Conservation (phyloP, 2,888 invertebrate genomes). For the Augochlorella aurata region DNA sequence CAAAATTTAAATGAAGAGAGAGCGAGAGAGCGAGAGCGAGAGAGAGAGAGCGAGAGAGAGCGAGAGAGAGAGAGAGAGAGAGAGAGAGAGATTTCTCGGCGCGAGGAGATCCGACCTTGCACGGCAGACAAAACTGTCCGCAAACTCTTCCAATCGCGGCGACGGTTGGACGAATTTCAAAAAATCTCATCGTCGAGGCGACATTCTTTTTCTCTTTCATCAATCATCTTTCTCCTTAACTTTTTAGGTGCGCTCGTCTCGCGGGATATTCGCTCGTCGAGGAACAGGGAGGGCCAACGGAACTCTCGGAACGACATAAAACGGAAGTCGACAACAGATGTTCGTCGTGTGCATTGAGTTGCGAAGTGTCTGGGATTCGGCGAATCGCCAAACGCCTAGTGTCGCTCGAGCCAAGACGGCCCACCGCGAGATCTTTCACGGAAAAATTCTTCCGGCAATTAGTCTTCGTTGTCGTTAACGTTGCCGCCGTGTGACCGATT, state of each 20-base stretch:
- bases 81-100: neutral
- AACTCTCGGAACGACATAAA: neutral
- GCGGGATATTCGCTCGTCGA: neutral
- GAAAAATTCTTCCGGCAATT: neutral
- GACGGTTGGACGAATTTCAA: slow-evolving; percentile 50
- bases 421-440: neutral
- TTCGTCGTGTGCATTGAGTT: neutral
- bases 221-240: neutral
- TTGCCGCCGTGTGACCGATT: neutral
- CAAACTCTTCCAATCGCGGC: neutral
- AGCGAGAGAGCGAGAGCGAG: neutral
- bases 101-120: slow-evolving; percentile 34
- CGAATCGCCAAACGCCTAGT: neutral
- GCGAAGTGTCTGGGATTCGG: neutral
- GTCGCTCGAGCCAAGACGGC: neutral
- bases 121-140: slow-evolving; percentile 16
- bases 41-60: neutral
- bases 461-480: neutral
- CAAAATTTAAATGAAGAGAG: neutral
- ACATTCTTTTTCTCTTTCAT: slow-evolving; percentile 12
- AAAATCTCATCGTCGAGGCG: slow-evolving; percentile 14
- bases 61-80: neutral
- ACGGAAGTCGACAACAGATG: neutral
- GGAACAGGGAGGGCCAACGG: neutral
- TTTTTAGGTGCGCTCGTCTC: neutral